Percentiles rank a stretch among this genome's conserved stretches.
Conservation (phyloP, 2,797 vertebrate genomes). For the Euphonia xanthogaster region DNA sequence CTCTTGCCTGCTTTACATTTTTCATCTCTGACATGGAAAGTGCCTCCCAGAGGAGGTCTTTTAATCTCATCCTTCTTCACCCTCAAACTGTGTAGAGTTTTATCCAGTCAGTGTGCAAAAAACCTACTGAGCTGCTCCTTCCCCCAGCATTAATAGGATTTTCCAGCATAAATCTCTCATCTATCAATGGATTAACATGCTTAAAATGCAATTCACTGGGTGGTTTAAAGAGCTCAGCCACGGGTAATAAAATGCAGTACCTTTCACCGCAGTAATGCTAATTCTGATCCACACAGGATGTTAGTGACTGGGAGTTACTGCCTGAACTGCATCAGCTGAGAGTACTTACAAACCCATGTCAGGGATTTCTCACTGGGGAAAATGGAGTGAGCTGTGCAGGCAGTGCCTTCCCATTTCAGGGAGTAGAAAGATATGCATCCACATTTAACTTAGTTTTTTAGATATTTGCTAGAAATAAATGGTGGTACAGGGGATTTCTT, state of each 20-base stretch:
- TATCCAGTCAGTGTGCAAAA: background rate
- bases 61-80: slow-evolving; percentile 10
- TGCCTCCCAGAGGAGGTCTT: background rate
- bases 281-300: background rate
- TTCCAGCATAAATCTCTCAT: slow-evolving; percentile 2
- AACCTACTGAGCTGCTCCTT: background rate
- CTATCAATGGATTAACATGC: slow-evolving; percentile 21
- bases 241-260: background rate
- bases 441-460: background rate
- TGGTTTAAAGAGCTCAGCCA: background rate
- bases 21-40: background rate
- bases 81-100: background rate
- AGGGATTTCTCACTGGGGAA: background rate
- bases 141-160: background rate
- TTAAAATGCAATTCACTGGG: background rate
- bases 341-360: background rate
- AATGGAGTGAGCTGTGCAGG: background rate
- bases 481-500: background rate
- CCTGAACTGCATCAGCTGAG: background rate
- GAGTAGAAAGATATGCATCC: background rate
- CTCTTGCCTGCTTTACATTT: background rate
- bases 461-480: background rate
- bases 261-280: background rate
- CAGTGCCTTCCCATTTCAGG: background rate
- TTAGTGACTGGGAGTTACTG: background rate